A percentile compares a stretch with the other conserved stretches of the same genome.
phyloP scores from a whole-genome alignment of 1,140 invertebrate species.

The Dinoponera quadriceps region DNA sequence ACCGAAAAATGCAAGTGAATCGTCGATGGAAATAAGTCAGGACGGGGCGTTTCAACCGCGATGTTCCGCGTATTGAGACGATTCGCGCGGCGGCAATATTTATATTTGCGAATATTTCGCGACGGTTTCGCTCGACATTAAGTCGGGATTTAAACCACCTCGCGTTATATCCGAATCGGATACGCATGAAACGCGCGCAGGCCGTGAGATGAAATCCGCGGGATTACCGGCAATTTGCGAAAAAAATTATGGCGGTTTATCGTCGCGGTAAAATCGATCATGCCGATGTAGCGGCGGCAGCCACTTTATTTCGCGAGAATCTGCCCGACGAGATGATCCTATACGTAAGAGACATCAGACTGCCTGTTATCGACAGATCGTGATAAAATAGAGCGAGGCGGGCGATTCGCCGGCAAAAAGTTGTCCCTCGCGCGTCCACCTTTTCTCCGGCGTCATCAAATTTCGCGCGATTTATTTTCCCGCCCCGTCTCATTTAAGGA shows the following conservation, averaged over 20 bases:
- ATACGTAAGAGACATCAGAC: constrained; percentile 42
- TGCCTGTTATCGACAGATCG: constrained; percentile 72
- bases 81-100: constrained; percentile 3
- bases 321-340: constrained; percentile 48
- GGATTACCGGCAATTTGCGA: background rate
- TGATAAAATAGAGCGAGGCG: constrained; percentile 66
- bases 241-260: background rate
- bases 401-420: constrained; percentile 43
- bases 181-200: background rate
- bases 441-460: constrained; percentile 33
- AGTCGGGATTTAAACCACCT: background rate
- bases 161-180: background rate
- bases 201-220: background rate
- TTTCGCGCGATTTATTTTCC: constrained; percentile 58
- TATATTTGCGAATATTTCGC: constrained; percentile 3
- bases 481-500: background rate
- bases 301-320: constrained; percentile 35
- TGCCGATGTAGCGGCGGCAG: background rate
- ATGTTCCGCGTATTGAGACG: background rate
- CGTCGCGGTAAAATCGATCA: constrained; percentile 3
- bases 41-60: background rate
- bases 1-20: constrained; percentile 1
- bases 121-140: background rate
- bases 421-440: constrained; percentile 21
- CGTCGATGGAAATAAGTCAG: constrained; percentile 19